Conservation (phyloP, 2,113 vertebrate genomes). For the Percina caprodes region DNA sequence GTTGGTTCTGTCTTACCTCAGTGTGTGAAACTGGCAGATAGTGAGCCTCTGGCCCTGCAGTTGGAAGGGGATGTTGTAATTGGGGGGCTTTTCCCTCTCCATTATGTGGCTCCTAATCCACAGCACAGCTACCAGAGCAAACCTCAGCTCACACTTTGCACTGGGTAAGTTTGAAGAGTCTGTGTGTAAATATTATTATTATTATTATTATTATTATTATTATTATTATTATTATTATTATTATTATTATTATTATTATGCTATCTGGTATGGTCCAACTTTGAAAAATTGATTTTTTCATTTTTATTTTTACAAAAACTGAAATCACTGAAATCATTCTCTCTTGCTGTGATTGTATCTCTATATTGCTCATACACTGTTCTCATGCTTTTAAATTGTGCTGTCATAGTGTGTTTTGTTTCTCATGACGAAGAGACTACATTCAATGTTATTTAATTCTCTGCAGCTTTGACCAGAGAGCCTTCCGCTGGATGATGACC, state of each 20-base stretch:
- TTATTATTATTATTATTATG: not conserved
- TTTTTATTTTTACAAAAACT: not conserved
- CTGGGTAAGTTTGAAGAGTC: too few relatives aligned
- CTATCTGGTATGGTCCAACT: not conserved
- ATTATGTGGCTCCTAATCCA: slow-evolving; percentile 64
- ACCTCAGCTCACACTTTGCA: slow-evolving; percentile 70
- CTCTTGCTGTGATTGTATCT: not conserved
- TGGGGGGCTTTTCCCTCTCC: slow-evolving; percentile 82
- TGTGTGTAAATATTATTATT: too few relatives aligned
- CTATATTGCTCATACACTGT: not conserved
- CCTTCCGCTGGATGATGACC: slow-evolving; percentile 76
- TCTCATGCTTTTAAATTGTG: not conserved
- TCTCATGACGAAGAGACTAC: not conserved
- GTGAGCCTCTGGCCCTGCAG: slow-evolving; percentile 60
- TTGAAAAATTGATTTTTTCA: not conserved
- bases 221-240: too few relatives aligned
- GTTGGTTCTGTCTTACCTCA: not conserved
- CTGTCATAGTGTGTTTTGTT: not conserved
- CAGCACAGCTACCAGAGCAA: slow-evolving; percentile 63
- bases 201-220: too few relatives aligned
- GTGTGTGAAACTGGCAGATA: slow-evolving; percentile 68
- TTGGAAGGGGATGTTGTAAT: slow-evolving; percentile 77
- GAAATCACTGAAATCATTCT: not conserved
- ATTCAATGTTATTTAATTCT: not conserved
- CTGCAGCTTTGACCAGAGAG: slow-evolving; percentile 77